Base-by-base conservation (phyloP, 1,140 invertebrate genomes). In the Stegodyphus mimosarum region DNA sequence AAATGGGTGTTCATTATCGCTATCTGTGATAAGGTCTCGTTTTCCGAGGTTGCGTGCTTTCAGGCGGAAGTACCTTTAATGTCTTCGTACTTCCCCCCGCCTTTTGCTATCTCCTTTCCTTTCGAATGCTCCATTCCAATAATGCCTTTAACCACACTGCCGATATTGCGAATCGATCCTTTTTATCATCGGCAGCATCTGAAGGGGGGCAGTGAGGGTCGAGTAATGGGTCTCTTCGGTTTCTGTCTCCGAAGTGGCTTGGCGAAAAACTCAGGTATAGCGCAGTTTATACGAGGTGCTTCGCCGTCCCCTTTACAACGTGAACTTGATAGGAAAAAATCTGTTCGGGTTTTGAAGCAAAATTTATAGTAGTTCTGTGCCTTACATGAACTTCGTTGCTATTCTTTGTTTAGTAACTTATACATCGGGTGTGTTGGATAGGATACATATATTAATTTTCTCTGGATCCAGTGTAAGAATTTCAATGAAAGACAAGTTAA, bases 1-100 rank as follows among this genome's bases (percentile, higher is more conserved):
- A 78, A 78, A 78, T 78, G 53, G 55, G 70, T 73, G 55, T 81
- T 81, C 79, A 73, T 81, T 81, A 81, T 81, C 70, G 70, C 70
- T 73, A 73, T 73, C n/a, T 48, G 67, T 60, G 77, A 55, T 80
- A 80, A 80, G 50, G 64, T 78, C 64, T 67, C 15, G 64, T 18
- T 64, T 76, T 33, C 60, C n/a, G 74, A 63, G 74, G 5, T 81
- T 64, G 66, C 73, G 83, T 85, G 74, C 67, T 77, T 15, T 69
- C 49, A 50, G 33, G 52, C 74, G 73, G 73, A 85, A 85, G 73
- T 55, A 52, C 33, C 73, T 71, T 70, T 85, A 77, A 85, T 77
- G 53, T 69, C 52, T 49, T 53, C 55, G 55, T 17, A 60, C 52
- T 69, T 52, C 15, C 66, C 64, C 53, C 78, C 67, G 50, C 64